phyloP scores from a whole-genome alignment of 2,888 invertebrate genomes.

The Nowickia ferox region DNA sequence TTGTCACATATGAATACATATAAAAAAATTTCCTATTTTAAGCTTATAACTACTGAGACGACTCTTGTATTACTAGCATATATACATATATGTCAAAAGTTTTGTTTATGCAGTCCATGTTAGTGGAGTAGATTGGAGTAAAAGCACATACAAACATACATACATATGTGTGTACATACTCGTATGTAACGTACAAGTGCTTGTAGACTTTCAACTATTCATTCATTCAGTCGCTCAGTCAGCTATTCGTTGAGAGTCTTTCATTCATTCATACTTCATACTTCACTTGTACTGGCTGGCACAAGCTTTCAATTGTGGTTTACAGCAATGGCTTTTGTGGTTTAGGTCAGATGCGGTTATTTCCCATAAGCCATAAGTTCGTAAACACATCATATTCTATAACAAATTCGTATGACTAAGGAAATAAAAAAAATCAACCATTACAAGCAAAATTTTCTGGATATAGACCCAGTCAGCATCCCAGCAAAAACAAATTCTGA shows the following conservation, averaged over 20 bases:
- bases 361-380: conserved; percentile 67
- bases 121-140: conserved; percentile 16
- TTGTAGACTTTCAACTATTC: conserved; percentile 35
- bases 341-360: conserved; percentile 72
- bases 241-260: conserved; percentile 29
- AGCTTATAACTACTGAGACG: conserved; percentile 35
- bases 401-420: conserved; percentile 28
- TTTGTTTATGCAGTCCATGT: not conserved
- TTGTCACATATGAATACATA: too few relatives aligned
- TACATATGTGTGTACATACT: too few relatives aligned
- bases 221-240: conserved; percentile 29
- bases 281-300: conserved; percentile 8
- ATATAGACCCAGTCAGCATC: too few relatives aligned
- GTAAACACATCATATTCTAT: conserved; percentile 69
- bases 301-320: conserved; percentile 69
- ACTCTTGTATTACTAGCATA: not conserved
- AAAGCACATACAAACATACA: not conserved
- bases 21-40: not conserved
- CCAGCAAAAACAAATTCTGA: too few relatives aligned
- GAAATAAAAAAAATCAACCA: conserved; percentile 8
- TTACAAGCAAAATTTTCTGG: not conserved
- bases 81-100: not conserved
- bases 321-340: conserved; percentile 72
- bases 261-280: conserved; percentile 47
- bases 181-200: conserved; percentile 16